A percentile compares a stretch with the other conserved stretches of the same genome.
phyloP scores from a whole-genome alignment of 35 echinoderm and acorn worm species.

The Heliocidaris tuberculata region DNA sequence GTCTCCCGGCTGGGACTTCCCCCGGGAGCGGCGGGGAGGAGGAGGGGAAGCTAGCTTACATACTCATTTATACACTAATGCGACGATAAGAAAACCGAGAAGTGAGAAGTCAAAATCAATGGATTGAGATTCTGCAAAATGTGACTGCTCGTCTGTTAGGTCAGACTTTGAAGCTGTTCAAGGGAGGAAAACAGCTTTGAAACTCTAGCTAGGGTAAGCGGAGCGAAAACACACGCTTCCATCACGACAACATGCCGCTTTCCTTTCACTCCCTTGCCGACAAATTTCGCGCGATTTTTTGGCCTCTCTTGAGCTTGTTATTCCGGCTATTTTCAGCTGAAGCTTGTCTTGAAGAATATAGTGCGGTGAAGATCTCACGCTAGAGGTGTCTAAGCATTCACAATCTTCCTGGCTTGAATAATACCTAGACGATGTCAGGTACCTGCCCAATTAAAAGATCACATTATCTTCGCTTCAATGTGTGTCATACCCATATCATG shows the following conservation, averaged over 20 bases:
- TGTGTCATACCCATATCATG: background rate
- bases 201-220: constrained; percentile 27
- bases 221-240: constrained; percentile 44
- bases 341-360: constrained; percentile 5
- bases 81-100: constrained; percentile 37
- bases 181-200: constrained; percentile 37
- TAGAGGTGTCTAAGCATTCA: constrained; percentile 20
- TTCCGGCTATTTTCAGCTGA: background rate
- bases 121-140: background rate
- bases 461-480: constrained; percentile 16
- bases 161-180: constrained; percentile 21
- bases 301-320: background rate
- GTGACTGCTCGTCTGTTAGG: constrained; percentile 43
- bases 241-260: background rate
- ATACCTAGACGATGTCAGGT: background rate
- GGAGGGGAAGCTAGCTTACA: constrained; percentile 46
- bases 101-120: constrained; percentile 45
- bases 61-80: constrained; percentile 44
- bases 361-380: background rate
- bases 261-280: constrained; percentile 7
- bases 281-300: constrained; percentile 29
- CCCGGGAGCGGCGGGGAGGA: constrained; percentile 19
- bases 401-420: constrained; percentile 19
- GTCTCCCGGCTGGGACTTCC: background rate
- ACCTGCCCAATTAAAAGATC: constrained; percentile 42